A percentile compares a stretch with the other conserved stretches of the same genome.
Evolutionary conservation across 2,797 vertebrate species (phyloP).

Genomic region (Rhinophrynus dorsalis): DNA sequence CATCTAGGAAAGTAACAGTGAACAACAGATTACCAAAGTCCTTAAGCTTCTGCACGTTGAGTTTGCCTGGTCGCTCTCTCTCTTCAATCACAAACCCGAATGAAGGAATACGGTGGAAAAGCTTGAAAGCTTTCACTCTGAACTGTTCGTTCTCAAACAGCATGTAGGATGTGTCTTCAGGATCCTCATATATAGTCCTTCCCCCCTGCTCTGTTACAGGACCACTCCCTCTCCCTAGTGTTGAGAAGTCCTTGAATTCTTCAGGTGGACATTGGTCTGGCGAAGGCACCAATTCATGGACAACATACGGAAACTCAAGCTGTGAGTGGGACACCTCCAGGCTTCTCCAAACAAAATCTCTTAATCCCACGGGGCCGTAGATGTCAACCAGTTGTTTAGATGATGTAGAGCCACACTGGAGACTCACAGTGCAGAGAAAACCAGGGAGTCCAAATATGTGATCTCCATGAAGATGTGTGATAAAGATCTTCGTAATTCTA

Average conservation of each 20-base stretch:
- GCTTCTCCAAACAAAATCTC: slow-evolving; percentile 74
- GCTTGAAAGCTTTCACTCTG: slow-evolving; percentile 80
- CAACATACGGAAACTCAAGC: slow-evolving; percentile 78
- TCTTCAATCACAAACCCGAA: slow-evolving; percentile 89
- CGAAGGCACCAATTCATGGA: slow-evolving; percentile 87
- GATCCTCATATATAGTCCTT: slow-evolving; percentile 68
- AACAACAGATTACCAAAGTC: slow-evolving; percentile 78
- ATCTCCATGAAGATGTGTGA: slow-evolving; percentile 91
- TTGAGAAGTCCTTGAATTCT: slow-evolving; percentile 59
- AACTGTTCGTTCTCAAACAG: slow-evolving; percentile 80
- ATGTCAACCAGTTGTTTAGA: slow-evolving; percentile 74
- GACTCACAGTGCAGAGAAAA: slow-evolving; percentile 86
- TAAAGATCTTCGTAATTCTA: slow-evolving; percentile 90
- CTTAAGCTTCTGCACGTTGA: slow-evolving; percentile 78
- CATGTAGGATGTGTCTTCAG: slow-evolving; percentile 66
- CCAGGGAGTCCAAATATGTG: slow-evolving; percentile 92
- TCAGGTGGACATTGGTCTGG: slow-evolving; percentile 80
- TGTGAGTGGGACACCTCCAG: slow-evolving; percentile 84
- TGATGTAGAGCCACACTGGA: slow-evolving; percentile 67
- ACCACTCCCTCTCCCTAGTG: slow-evolving; percentile 32
- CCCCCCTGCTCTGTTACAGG: slow-evolving; percentile 63
- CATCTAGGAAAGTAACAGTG: too few species aligned
- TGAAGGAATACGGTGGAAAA: slow-evolving; percentile 90
- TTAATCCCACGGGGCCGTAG: slow-evolving; percentile 82
- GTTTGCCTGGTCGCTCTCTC: slow-evolving; percentile 75